phyloP scores from a whole-genome alignment of 2,888 invertebrate genomes.

The Geotrupes spiniger region DNA sequence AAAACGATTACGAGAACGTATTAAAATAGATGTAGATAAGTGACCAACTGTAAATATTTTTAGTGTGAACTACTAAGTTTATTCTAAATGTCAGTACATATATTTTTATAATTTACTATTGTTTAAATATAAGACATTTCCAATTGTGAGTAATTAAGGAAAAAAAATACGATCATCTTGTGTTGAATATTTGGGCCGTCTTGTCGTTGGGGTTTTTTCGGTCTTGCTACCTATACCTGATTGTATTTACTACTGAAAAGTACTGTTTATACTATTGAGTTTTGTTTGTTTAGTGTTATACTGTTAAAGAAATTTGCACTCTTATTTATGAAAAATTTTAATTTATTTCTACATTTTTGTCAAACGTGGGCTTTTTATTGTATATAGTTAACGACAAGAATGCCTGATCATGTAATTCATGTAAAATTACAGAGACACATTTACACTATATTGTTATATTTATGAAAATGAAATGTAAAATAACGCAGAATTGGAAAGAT shows the following conservation, averaged over 20 bases:
- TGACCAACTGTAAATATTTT: slow-evolving; percentile 34
- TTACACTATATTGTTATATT: slow-evolving; percentile 14
- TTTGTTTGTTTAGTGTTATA: background rate
- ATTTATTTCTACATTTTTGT: slow-evolving; percentile 4
- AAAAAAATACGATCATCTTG: background rate
- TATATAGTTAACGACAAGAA: slow-evolving; percentile 20
- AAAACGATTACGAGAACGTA: slow-evolving; percentile 45
- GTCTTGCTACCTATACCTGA: slow-evolving; percentile 19
- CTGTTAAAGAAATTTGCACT: slow-evolving; percentile 1
- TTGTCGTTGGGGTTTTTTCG: slow-evolving; percentile 12
- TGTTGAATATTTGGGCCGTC: slow-evolving; percentile 7
- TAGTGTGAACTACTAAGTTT: slow-evolving; percentile 22
- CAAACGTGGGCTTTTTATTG: slow-evolving; percentile 8
- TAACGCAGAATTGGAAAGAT: slow-evolving; percentile 10
- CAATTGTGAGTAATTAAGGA: background rate
- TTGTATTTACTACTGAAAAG: slow-evolving; percentile 1
- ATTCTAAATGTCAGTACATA: slow-evolving; percentile 22
- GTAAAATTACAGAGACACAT: slow-evolving; percentile 7
- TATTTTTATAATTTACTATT: slow-evolving; percentile 21
- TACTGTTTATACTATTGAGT: slow-evolving; percentile 1
- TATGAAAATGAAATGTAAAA: slow-evolving; percentile 6
- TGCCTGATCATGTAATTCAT: slow-evolving; percentile 9
- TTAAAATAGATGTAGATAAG: slow-evolving; percentile 44
- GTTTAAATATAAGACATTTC: slow-evolving; percentile 15
- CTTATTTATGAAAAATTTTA: background rate